Percentiles rank a stretch among this genome's conserved stretches.
phyloP scores from a whole-genome alignment of 2,797 vertebrate genomes.

The Siniperca undulata region DNA sequence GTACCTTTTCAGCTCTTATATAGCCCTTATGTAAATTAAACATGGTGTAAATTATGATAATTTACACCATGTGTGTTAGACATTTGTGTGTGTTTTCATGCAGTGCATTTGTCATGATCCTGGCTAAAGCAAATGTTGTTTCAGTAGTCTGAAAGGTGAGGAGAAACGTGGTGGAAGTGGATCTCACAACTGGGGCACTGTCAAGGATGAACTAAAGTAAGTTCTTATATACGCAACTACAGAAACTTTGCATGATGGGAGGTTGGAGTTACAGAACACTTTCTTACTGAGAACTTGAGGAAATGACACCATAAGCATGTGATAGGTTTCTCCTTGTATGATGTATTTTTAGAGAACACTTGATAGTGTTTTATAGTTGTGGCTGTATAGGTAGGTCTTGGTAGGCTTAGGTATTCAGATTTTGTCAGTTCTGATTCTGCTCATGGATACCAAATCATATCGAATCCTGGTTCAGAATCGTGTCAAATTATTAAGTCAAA shows the following conservation, averaged over 20 bases:
- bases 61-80: not conserved
- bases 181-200: conserved; percentile 99
- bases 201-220: conserved; percentile 98
- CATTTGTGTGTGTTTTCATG: not conserved
- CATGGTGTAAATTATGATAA: too few relatives aligned
- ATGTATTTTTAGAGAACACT: not conserved
- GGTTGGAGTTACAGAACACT: not conserved
- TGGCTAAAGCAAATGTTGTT: conserved; percentile 86
- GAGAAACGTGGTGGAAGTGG: conserved; percentile 98
- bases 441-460: not conserved
- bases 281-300: not conserved
- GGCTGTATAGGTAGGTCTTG: not conserved
- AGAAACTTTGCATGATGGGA: not conserved
- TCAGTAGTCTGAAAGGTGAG: conserved; percentile 97
- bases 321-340: not conserved
- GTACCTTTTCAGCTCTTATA: conserved; percentile 64
- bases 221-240: conserved; percentile 61
- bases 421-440: not conserved
- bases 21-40: fast-evolving
- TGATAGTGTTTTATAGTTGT: not conserved
- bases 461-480: not conserved
- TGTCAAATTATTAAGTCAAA: not conserved
- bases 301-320: not conserved
- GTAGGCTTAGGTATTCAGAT: not conserved
- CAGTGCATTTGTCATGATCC: conserved; percentile 19